Conservation (phyloP, 2,888 invertebrate species). For the Drosophila neotestacea region DNA sequence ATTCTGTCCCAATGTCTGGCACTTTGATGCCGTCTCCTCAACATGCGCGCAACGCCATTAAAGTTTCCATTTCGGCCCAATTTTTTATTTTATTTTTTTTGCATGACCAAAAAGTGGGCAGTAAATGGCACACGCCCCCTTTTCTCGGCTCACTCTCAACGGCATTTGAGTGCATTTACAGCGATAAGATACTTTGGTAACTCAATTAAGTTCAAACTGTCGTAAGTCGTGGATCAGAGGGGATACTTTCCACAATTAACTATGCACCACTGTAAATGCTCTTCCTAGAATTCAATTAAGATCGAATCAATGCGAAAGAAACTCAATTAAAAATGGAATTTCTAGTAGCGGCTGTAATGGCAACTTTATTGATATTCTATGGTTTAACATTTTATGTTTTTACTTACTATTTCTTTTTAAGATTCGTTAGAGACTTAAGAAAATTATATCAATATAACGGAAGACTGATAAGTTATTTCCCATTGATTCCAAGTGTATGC, state of each 20-base stretch:
- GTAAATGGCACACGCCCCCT: slow-evolving; percentile 23
- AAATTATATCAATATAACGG: no score
- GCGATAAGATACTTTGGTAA: slow-evolving; percentile 74
- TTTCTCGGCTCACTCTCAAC: slow-evolving; percentile 1
- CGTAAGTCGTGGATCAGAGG: slow-evolving; percentile 18
- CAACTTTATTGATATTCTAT: slow-evolving; percentile 7
- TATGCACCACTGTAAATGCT: slow-evolving; percentile 16
- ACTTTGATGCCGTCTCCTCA: slow-evolving; percentile 8
- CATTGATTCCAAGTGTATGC: no score
- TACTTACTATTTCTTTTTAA: no score
- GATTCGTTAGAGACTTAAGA: no score
- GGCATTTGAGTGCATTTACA: slow-evolving; percentile 65
- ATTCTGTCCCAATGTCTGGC: slow-evolving; percentile 33
- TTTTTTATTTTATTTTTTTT: slow-evolving; percentile 10
- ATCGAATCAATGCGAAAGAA: slow-evolving; percentile 6
- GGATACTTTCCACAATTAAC: slow-evolving; percentile 13
- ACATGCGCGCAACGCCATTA: slow-evolving; percentile 44
- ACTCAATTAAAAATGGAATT: slow-evolving; percentile 1
- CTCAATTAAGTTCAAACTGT: slow-evolving; percentile 66
- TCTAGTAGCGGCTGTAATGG: neutral
- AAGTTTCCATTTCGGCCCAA: slow-evolving; percentile 36
- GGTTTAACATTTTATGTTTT: neutral
- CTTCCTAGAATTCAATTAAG: slow-evolving; percentile 13
- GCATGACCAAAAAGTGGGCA: slow-evolving; percentile 15
- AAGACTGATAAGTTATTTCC: no score